Base-by-base conservation (phyloP, 2,888 invertebrate genomes). In the Hipparchia semele region DNA sequence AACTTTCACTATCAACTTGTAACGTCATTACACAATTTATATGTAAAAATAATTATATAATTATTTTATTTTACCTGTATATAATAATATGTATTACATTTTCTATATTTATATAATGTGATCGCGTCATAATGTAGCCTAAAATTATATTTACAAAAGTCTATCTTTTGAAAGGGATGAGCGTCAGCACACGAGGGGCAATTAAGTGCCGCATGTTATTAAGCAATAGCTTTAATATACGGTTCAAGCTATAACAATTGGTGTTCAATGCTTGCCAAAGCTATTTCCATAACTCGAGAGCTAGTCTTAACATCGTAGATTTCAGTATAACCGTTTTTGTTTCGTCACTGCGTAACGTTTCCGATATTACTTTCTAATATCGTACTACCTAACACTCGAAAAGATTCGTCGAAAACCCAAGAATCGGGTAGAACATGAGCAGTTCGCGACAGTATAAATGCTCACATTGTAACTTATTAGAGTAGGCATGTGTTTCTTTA, bases 241-340 rank as follows among this genome's bases (percentile, higher is more conserved):
- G 70, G 73, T 73, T 75, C 54, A 73, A 72, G 79, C 77, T 79
- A 79, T 78, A 76, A 79, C 77, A 79, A 80, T 78, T 76, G 80
- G 76, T 74, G 79, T 78, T 79, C 80, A 77, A 78, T 79, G 79
- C 76, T 78, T 77, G 78, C 79, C 77, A 77, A 80, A 79, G 78
- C 80, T 78, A 82, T 82, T 81, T 81, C 80, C 82, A 82, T 81
- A 82, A 79, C 80, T 80, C 75, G 71, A 75, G 82, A 82, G 83
- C 83, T 77, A 84, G 83, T 84, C 82, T 82, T 81, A 81, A 80
- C 83, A 78, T 83, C 83, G 86, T 87, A 88, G 86, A 87, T 84
- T 82, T 82, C 79, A 83, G 86, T 87, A 75, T 71, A 75, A 74
- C 77, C 72, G 66, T 64, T 62, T 69, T 73, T 46, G 66, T 69